Evolutionary conservation across 1,140 invertebrate genomes (phyloP), one percentile per base, ranked within the genome.

Genomic region (Formica exsecta): DNA sequence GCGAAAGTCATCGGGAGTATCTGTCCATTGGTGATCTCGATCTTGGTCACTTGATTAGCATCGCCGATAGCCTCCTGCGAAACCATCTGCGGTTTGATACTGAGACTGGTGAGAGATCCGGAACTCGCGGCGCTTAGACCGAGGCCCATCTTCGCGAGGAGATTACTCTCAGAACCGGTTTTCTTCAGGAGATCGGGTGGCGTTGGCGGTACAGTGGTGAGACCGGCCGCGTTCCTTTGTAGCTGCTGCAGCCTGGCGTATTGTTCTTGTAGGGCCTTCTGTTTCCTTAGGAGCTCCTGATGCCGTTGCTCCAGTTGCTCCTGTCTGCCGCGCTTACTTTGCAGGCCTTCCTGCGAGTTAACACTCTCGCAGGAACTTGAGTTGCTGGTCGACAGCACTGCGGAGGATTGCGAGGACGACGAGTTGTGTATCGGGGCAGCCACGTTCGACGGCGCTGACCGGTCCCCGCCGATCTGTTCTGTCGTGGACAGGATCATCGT

Each of bases 101-200:
- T 95, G 13, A 97, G 92, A 90, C 96, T 96, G 2, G 96, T 96
- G 7, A 97, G 92, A 0, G 96, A 97, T 8, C 96, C 97, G 2
- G 97, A 96, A 13, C 95, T 95, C 0, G 95, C 93, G 0, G 96
- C 95, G 44, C 96, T 96, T 86, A 97, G 93, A 70, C 96, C 97
- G 6, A 97, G 93, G 3, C 97, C 97, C 96, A 98, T 97, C 92
- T 98, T 98, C n/a, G 97, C 97, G 25, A 98, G 94, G 4, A 98
- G 95, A 93, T 98, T 98, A 32, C 97, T 98, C 92, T 98, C 98
- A 89, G 97, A 98, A n/a, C 98, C 98, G 0, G 98, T 98, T 92
- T 98, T 98, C 93, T 98, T 98, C 6, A 98, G 94, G 76, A 96
- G 96, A 87, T 96, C 96, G 61, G 96, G 96, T 19, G 96, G 96